A percentile compares a stretch with the other conserved stretches of the same genome.
These are phyloP conservation scores for Drosophila lacteicornis DNA, from an alignment of 1,140 invertebrate species.

Conservation along the genomic window DNA sequence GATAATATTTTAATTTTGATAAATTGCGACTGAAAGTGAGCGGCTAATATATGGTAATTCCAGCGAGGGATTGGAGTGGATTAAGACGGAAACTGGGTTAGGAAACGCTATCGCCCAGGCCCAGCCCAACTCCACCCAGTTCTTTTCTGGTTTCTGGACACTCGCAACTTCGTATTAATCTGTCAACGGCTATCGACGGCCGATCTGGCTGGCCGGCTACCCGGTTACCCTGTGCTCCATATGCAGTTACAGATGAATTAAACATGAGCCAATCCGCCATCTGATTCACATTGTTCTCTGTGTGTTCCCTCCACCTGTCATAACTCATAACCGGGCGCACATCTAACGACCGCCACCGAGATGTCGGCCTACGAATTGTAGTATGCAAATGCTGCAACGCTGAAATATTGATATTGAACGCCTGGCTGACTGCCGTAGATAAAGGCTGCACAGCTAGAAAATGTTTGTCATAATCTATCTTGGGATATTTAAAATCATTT, in stretches of 20 bases:
- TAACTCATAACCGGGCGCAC: conserved; percentile 46
- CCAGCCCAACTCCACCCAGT: conserved; percentile 50
- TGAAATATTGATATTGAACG: conserved; percentile 74
- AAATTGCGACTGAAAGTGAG: conserved; percentile 71
- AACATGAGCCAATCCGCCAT: conserved; percentile 51
- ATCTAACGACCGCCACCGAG: conserved; percentile 46
- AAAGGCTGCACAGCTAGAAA: conserved; percentile 25
- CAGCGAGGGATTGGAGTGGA: conserved; percentile 27
- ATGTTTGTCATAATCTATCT: conserved; percentile 1
- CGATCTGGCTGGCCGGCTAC: conserved; percentile 30
- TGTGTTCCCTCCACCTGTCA: conserved; percentile 56
- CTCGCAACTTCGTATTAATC: conserved; percentile 39
- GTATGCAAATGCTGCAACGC: conserved; percentile 51
- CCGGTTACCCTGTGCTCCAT: conserved; percentile 50
- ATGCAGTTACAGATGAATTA: conserved; percentile 62
- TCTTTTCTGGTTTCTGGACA: conserved; percentile 48
- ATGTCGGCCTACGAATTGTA: conserved; percentile 55
- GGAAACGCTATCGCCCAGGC: conserved; percentile 37
- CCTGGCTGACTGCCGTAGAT: conserved; percentile 66
- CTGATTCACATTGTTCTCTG: conserved; percentile 53
- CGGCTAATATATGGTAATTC: conserved; percentile 62
- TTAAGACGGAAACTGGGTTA: conserved; percentile 36
- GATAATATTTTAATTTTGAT: conserved; percentile 74
- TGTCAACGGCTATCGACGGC: conserved; percentile 34
- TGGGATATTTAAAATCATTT: background rate